A percentile compares a stretch with the other conserved stretches of the same genome.
phyloP scores from a whole-genome alignment of 2,113 vertebrate species.

The Neogobius melanostomus region DNA sequence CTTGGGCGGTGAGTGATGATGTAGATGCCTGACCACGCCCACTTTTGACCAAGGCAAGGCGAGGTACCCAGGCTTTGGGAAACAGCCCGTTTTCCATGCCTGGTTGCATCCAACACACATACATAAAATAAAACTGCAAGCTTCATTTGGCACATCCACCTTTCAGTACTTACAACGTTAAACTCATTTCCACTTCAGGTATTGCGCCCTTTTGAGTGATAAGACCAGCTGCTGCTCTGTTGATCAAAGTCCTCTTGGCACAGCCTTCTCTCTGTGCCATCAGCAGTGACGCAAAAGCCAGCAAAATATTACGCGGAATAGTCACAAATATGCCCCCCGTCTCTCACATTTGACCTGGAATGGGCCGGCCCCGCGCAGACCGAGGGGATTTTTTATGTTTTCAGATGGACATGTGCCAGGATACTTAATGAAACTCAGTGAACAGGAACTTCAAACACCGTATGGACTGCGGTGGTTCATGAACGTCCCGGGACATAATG shows the following conservation, averaged over 20 bases:
- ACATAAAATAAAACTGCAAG: too few relatives aligned
- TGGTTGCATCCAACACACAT: too few relatives aligned
- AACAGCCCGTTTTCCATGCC: too few relatives aligned
- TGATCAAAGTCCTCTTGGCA: conserved; percentile 11
- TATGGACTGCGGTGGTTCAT: not conserved
- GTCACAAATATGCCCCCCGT: not conserved
- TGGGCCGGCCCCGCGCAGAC: not conserved
- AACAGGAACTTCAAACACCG: not conserved
- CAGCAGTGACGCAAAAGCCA: conserved; percentile 6
- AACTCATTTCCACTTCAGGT: too few relatives aligned
- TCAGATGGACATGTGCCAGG: not conserved
- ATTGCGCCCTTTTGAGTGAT: not conserved
- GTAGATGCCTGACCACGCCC: too few relatives aligned
- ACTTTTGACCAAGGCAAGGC: too few relatives aligned
- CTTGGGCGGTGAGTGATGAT: too few relatives aligned
- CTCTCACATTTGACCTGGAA: not conserved
- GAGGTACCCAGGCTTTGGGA: too few relatives aligned
- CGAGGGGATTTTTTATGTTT: not conserved
- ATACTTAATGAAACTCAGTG: not conserved
- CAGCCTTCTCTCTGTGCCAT: not conserved
- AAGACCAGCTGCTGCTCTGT: conserved; percentile 1
- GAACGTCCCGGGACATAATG: not conserved
- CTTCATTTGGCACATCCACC: too few relatives aligned
- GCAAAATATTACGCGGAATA: not conserved
- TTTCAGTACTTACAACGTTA: too few relatives aligned